These are phyloP conservation scores for Dasypolia templi DNA, from an alignment of 2,888 invertebrate genomes.

Conservation along the genomic window DNA sequence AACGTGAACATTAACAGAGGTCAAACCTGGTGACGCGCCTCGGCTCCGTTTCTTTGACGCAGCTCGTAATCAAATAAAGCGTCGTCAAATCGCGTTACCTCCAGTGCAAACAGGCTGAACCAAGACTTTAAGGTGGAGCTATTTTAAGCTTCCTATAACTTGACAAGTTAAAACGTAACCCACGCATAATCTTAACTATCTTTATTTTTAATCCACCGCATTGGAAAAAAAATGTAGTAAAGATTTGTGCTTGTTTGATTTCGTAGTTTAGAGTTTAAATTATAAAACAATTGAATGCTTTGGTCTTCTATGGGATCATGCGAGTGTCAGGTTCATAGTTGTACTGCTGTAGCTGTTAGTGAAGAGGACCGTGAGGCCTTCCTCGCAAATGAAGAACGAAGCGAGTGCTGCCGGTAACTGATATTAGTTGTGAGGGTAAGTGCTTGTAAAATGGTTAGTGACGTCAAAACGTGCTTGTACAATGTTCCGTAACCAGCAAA, in stretches of 20 bases:
- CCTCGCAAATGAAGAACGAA: conserved; percentile 5
- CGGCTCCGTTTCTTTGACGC: conserved; percentile 55
- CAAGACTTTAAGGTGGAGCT: conserved; percentile 3
- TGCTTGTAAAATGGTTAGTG: neutral
- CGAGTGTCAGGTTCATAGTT: neutral
- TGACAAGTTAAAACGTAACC: conserved; percentile 13
- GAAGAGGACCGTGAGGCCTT: neutral
- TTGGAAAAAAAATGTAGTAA: neutral
- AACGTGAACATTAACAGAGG: conserved; percentile 25
- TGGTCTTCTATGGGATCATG: neutral
- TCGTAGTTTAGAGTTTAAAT: neutral
- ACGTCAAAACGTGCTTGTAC: too few species aligned
- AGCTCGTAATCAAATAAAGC: conserved; percentile 59
- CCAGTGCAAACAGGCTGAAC: conserved; percentile 27
- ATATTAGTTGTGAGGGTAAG: conserved; percentile 7
- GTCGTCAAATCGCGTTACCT: conserved; percentile 41
- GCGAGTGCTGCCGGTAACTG: neutral
- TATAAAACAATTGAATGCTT: neutral
- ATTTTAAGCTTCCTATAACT: conserved; percentile 15
- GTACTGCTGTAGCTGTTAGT: conserved; percentile 7
- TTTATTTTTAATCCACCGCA: too few species aligned
- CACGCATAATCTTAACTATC: neutral
- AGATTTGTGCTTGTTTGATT: too few species aligned
- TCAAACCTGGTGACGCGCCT: conserved; percentile 16
- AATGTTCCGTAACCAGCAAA: neutral